Evolutionary conservation across 2,113 vertebrate genomes (phyloP).

Genomic region (Megaceryle torquata): DNA sequence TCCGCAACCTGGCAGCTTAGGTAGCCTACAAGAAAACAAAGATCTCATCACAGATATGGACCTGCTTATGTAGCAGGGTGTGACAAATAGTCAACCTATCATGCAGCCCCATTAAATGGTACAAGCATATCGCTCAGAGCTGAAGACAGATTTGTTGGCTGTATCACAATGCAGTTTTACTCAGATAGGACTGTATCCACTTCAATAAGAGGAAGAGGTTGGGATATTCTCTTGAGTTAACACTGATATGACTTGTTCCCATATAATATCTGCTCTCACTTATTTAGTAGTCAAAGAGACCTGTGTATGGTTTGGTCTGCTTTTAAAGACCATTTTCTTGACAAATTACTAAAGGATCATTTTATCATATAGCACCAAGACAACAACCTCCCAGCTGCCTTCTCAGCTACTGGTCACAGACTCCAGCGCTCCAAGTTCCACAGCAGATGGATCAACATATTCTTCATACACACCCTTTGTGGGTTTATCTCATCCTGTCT

Average conservation of each 20-base stretch:
- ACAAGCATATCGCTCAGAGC: background rate
- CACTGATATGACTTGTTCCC: background rate
- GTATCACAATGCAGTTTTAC: fast-evolving
- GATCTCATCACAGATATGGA: background rate
- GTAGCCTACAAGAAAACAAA: background rate
- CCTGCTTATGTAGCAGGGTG: background rate
- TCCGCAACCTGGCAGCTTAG: background rate
- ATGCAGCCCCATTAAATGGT: background rate
- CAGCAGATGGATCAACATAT: background rate
- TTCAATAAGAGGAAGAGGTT: background rate
- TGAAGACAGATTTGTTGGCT: background rate
- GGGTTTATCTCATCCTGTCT: background rate
- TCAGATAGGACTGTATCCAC: background rate
- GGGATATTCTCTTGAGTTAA: background rate
- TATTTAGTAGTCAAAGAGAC: background rate
- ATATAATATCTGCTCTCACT: background rate
- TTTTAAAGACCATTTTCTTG: background rate
- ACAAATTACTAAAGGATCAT: background rate
- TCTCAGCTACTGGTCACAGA: background rate
- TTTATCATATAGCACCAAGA: background rate
- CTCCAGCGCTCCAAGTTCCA: background rate
- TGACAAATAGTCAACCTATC: background rate
- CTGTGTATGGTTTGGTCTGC: background rate
- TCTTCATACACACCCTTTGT: background rate
- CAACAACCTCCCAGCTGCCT: background rate